These are phyloP conservation scores for Eristalis intricaria DNA, from an alignment of 2,888 invertebrate genomes.

Conservation along the genomic window DNA sequence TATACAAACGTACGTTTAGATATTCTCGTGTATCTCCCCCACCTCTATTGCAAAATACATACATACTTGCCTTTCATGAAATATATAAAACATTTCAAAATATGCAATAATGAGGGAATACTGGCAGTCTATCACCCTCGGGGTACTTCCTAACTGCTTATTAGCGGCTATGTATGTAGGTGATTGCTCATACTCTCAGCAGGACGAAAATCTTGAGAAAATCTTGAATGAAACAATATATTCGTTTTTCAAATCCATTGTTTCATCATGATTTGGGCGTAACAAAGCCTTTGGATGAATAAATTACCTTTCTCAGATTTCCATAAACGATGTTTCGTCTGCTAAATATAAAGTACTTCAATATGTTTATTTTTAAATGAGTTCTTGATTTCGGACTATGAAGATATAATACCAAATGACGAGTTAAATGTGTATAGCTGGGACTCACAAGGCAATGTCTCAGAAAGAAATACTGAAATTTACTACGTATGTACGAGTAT, in stretches of 20 bases:
- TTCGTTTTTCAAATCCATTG: conserved; percentile 20
- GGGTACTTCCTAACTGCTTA: conserved; percentile 30
- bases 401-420: too few species aligned
- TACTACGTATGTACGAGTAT: too few species aligned
- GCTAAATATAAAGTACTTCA: neutral
- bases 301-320: conserved; percentile 54
- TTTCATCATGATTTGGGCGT: conserved; percentile 22
- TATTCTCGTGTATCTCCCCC: neutral
- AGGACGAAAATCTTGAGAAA: conserved; percentile 11
- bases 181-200: conserved; percentile 6
- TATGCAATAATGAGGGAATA: conserved; percentile 16
- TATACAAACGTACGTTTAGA: neutral
- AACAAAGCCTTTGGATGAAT: conserved; percentile 38
- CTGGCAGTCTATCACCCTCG: conserved; percentile 2
- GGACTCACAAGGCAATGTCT: too few species aligned
- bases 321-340: conserved; percentile 5
- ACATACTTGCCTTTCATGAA: neutral
- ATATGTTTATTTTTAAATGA: neutral
- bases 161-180: conserved; percentile 28
- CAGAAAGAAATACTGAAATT: too few species aligned
- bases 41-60: neutral
- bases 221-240: conserved; percentile 29
- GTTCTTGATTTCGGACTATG: too few species aligned
- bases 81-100: neutral
- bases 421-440: too few species aligned